These are phyloP conservation scores for Triplophysa rosa DNA, from an alignment of 2,113 vertebrate species.

Conservation along the genomic window DNA sequence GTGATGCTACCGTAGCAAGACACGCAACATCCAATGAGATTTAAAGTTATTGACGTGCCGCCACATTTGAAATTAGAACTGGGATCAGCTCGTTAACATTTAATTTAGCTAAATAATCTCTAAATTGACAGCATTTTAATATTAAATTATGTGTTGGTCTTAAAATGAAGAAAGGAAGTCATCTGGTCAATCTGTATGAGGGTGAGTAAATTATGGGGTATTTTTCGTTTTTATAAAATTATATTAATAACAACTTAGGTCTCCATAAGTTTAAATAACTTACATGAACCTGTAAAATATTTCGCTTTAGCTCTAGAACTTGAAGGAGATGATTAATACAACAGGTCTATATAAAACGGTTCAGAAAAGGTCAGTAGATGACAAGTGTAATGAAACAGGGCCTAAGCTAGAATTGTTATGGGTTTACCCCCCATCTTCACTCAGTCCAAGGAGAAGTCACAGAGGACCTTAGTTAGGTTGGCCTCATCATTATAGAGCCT, in stretches of 20 bases:
- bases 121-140: too few species aligned
- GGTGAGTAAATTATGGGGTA: too few species aligned
- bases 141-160: too few species aligned
- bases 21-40: too few species aligned
- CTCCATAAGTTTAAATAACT: slow-evolving; percentile 19
- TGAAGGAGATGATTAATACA: slow-evolving; percentile 26
- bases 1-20: too few species aligned
- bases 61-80: too few species aligned
- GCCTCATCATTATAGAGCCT: neutral
- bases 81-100: too few species aligned
- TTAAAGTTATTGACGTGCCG: too few species aligned
- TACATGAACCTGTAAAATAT: slow-evolving; percentile 21
- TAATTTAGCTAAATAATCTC: too few species aligned
- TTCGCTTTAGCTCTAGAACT: neutral
- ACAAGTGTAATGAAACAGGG: neutral
- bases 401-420: neutral
- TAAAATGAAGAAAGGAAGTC: too few species aligned
- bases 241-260: neutral
- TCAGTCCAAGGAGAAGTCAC: neutral
- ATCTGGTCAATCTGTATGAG: too few species aligned
- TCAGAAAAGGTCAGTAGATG: slow-evolving; percentile 3
- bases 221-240: too few species aligned
- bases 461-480: neutral
- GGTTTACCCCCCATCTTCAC: neutral
- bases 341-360: neutral